Evolutionary conservation across 2,888 invertebrate genomes (phyloP).

Genomic region (Diarsia dahlii): DNA sequence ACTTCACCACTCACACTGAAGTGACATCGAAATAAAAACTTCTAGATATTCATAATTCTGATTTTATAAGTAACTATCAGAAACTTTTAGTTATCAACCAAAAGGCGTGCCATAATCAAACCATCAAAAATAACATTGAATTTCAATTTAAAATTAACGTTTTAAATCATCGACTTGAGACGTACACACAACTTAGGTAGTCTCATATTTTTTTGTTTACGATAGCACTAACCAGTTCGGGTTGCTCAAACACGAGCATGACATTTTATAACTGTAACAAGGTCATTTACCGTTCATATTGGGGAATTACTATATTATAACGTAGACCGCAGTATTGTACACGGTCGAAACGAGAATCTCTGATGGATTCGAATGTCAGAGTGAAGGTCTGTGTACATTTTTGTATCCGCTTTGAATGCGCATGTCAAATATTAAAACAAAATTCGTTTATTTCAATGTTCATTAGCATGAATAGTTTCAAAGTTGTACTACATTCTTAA

Average conservation of each 20-base stretch:
- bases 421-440: slow-evolving; percentile 66
- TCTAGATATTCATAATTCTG: neutral
- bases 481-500: slow-evolving; percentile 10
- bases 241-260: slow-evolving; percentile 85
- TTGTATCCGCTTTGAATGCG: slow-evolving; percentile 64
- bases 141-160: slow-evolving; percentile 31
- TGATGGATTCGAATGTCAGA: slow-evolving; percentile 81
- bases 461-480: slow-evolving; percentile 5
- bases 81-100: neutral
- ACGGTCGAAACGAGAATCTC: slow-evolving; percentile 77
- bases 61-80: neutral
- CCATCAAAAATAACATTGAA: slow-evolving; percentile 4
- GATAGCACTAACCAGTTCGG: slow-evolving; percentile 78
- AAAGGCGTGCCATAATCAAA: neutral
- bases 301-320: slow-evolving; percentile 78
- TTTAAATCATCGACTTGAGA: slow-evolving; percentile 52
- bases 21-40: neutral
- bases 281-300: slow-evolving; percentile 85
- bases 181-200: slow-evolving; percentile 40
- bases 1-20: neutral
- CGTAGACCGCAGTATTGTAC: slow-evolving; percentile 71
- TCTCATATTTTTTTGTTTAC: slow-evolving; percentile 69
- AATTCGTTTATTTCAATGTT: slow-evolving; percentile 34
- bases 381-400: slow-evolving; percentile 78
- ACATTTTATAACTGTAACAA: slow-evolving; percentile 90